Evolutionary conservation across 2,113 vertebrate genomes (phyloP), one percentile per base, ranked within the genome.

Genomic region (Pseudorhombus dupliciocellatus): DNA sequence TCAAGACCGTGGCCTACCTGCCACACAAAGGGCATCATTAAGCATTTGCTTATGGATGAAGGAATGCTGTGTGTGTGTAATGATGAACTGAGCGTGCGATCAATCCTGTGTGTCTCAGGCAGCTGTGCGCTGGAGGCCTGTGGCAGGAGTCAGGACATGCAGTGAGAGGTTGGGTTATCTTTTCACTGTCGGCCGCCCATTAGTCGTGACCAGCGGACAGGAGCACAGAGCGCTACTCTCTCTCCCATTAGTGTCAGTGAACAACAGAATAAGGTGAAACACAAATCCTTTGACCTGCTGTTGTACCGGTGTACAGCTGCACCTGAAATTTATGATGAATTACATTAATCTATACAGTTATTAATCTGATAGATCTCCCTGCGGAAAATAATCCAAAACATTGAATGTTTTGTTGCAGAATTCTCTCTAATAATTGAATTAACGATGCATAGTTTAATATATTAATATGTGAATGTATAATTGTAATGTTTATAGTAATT

Each of bases 11-110:
- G 66, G 79, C 83, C 75, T 57, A 84, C 67, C 81, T 88, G 79
- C 75, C 78, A 84, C 79, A 81, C 69, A 81, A 79, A 86, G 65
- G 84, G 73, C 76, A 73, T 80, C 84, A 84, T 88, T 81, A 90
- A 83, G 70, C 80, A 85, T 77, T 86, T 83, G 84, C 82, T 62
- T 77, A 79, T 84, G 80, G 74, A 77, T 80, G 80, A 80, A 57
- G 61, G 46, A 77, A 72, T 2, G 25, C 64, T 51, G 70, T 65
- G 65, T 25, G 53, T 40, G 57, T 75, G 34, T 63, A 82, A 66
- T 66, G 70, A 78, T 70, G 70, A 73, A 50, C 66, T 20, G 52
- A 67, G 74, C 20, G 12, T 75, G 64, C 52, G 68, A 87, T 85
- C 26, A 65, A 76, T 80, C 46, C 5, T 37, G 1, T 53, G 51